Percentiles rank a stretch among this genome's conserved stretches.
phyloP scores from a whole-genome alignment of 2,113 vertebrate species.

The Tachysurus vachellii region DNA sequence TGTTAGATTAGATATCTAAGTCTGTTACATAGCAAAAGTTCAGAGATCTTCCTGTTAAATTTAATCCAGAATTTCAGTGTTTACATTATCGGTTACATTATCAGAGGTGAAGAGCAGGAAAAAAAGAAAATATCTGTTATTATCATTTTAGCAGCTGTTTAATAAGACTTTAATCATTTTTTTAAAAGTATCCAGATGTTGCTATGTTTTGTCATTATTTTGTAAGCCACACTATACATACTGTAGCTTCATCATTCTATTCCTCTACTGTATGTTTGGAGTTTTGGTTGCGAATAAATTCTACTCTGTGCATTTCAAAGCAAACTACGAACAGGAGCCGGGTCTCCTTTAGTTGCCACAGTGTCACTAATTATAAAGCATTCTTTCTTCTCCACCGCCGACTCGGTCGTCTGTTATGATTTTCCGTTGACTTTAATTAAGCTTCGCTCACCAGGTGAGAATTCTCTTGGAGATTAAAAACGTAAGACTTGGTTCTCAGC shows the following conservation, averaged over 20 bases:
- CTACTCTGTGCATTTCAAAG: not conserved
- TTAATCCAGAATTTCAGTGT: not conserved
- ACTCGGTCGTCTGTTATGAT: slow-evolving; percentile 71
- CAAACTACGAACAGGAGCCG: not conserved
- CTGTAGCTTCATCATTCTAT: not conserved
- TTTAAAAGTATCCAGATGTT: no score
- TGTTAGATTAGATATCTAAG: not conserved
- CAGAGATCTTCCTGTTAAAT: not conserved
- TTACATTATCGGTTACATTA: not conserved
- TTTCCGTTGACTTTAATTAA: slow-evolving; percentile 85
- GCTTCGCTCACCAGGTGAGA: slow-evolving; percentile 77
- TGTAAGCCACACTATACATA: not conserved
- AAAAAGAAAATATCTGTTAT: not conserved
- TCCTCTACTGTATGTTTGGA: not conserved
- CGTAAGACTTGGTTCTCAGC: slow-evolving; percentile 75
- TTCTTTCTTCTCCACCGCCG: slow-evolving; percentile 61
- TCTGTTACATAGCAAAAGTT: not conserved
- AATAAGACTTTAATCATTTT: not conserved
- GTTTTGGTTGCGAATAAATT: not conserved
- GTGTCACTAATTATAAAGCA: slow-evolving; percentile 33
- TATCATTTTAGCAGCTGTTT: not conserved
- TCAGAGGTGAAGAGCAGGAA: not conserved
- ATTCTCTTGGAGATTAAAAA: slow-evolving; percentile 80
- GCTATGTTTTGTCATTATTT: not conserved
- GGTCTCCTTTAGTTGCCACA: slow-evolving; percentile 8